Evolutionary conservation across 2,113 vertebrate species (phyloP).

Genomic region (Mohoua ochrocephala): DNA sequence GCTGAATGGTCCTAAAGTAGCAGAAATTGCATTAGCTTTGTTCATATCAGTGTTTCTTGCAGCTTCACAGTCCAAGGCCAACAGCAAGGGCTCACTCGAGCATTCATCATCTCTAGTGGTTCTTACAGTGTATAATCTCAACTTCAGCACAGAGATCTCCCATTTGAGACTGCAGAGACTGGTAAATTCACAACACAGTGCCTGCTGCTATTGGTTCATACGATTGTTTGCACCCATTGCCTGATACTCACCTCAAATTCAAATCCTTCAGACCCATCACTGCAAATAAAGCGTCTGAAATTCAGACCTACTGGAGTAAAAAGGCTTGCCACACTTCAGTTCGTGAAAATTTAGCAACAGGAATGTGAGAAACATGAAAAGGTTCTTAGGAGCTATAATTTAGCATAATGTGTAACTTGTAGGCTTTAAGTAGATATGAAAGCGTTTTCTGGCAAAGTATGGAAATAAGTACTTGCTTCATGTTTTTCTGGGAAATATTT

Average conservation of each 20-base stretch:
- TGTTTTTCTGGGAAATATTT: neutral
- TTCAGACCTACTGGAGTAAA: neutral
- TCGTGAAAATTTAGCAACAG: neutral
- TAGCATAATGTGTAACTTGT: neutral
- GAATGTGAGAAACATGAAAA: neutral
- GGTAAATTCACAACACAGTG: neutral
- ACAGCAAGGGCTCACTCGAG: conserved; percentile 47
- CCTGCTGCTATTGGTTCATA: neutral
- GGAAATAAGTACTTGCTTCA: neutral
- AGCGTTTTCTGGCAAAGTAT: neutral
- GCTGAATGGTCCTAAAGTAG: conserved; percentile 36
- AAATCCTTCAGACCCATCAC: neutral
- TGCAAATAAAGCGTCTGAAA: neutral
- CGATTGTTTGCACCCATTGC: neutral
- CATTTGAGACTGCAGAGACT: conserved; percentile 7
- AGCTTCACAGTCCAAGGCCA: conserved; percentile 35
- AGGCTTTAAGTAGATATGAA: neutral
- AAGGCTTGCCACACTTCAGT: neutral
- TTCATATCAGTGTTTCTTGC: conserved; percentile 50
- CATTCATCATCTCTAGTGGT: conserved; percentile 31
- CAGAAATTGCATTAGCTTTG: conserved; percentile 45
- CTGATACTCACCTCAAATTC: neutral
- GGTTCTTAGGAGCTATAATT: neutral
- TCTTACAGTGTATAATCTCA: conserved; percentile 42
- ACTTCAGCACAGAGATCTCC: conserved; percentile 28